These are phyloP conservation scores for Sialis lutaria DNA, from an alignment of 2,888 invertebrate genomes.

Conservation along the genomic window DNA sequence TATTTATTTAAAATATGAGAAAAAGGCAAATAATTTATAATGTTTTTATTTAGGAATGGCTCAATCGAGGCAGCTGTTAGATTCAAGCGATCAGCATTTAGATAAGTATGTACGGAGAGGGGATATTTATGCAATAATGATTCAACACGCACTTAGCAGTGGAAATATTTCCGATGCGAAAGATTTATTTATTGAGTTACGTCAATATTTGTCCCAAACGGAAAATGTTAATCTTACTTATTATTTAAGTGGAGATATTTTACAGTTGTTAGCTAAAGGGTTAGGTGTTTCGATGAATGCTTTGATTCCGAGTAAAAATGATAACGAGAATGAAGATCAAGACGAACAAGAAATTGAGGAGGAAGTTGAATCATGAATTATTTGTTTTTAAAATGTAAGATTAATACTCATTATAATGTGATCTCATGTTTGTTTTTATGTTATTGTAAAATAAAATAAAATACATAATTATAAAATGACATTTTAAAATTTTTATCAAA, in stretches of 20 bases:
- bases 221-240: constrained; percentile 21
- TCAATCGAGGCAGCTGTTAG: constrained; percentile 22
- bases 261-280: constrained; percentile 22
- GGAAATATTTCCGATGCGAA: constrained; percentile 21
- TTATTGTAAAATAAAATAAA: no score
- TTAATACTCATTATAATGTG: background rate
- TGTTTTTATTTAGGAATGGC: constrained; percentile 16
- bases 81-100: constrained; percentile 20
- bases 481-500: no score
- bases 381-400: background rate
- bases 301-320: constrained; percentile 16
- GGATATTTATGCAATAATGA: constrained; percentile 25
- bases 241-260: constrained; percentile 23
- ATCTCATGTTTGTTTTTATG: no score
- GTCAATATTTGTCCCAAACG: constrained; percentile 18
- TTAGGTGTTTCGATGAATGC: constrained; percentile 19
- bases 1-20: constrained; percentile 7
- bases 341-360: constrained; percentile 18
- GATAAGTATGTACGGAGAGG: constrained; percentile 24
- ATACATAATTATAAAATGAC: no score
- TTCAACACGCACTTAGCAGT: constrained; percentile 21
- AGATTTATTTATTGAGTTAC: constrained; percentile 20
- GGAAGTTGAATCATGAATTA: constrained; percentile 15
- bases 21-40: background rate
- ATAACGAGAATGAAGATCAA: constrained; percentile 10